Evolutionary conservation across 2,113 vertebrate genomes (phyloP).

Genomic region (Leptobrachium ailaonicum): DNA sequence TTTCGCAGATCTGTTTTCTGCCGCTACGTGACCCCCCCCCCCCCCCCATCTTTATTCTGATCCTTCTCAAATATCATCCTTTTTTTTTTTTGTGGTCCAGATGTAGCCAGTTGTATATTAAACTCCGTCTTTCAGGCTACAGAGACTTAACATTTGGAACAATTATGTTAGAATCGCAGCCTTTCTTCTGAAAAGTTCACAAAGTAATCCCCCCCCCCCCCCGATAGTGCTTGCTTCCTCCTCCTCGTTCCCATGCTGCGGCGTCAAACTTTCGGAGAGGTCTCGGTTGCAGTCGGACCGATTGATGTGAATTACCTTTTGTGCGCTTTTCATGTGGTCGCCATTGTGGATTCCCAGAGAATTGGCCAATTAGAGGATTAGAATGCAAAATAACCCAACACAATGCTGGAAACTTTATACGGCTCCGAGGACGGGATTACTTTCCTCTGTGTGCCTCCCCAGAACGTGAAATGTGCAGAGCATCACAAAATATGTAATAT

Average conservation of each 20-base stretch:
- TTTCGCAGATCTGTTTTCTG: slow-evolving; percentile 63
- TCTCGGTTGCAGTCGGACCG: background rate
- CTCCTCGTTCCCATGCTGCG: background rate
- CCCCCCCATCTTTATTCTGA: slow-evolving; percentile 57
- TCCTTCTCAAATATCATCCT: slow-evolving; percentile 64
- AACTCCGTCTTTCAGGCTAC: slow-evolving; percentile 10
- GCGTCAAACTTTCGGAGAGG: slow-evolving; percentile 24
- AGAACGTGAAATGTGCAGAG: slow-evolving; percentile 1
- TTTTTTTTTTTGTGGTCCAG: slow-evolving; percentile 19
- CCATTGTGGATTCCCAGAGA: slow-evolving; percentile 22
- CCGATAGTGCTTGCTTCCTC: background rate
- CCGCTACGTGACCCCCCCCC: background rate
- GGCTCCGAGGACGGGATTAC: slow-evolving; percentile 1
- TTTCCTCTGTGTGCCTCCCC: background rate
- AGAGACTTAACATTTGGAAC: slow-evolving; percentile 3
- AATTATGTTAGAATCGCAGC: background rate
- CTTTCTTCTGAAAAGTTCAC: background rate
- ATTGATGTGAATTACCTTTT: slow-evolving; percentile 45
- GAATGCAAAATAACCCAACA: slow-evolving; percentile 29
- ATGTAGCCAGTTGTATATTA: slow-evolving; percentile 44
- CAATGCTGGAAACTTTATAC: slow-evolving; percentile 3
- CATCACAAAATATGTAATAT: background rate
- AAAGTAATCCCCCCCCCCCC: background rate
- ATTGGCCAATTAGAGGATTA: slow-evolving; percentile 30
- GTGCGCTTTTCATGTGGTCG: slow-evolving; percentile 36